Conservation (phyloP, 2,797 vertebrate genomes). For the Rhodeus uyekii region DNA sequence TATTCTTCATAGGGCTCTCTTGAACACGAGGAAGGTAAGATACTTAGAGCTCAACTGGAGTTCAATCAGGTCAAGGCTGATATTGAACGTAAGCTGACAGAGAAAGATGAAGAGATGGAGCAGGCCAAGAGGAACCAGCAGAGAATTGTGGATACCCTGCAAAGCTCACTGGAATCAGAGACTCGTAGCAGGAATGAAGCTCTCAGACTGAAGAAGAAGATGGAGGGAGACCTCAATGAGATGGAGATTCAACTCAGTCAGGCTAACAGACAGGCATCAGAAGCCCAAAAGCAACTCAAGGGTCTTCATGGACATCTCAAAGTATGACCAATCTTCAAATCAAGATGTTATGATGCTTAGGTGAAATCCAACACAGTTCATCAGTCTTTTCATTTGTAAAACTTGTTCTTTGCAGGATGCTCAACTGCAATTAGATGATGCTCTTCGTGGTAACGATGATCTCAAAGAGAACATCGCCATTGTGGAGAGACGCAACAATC, state of each 20-base stretch:
- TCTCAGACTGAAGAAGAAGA: conserved; percentile 67
- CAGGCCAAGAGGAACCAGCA: conserved; percentile 81
- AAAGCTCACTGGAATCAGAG: conserved; percentile 74
- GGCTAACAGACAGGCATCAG: conserved; percentile 65
- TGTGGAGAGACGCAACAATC: conserved; percentile 82
- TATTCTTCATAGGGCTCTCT: conserved; percentile 57
- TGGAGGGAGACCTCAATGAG: conserved; percentile 82
- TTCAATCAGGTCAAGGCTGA: conserved; percentile 78
- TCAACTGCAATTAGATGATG: conserved; percentile 34
- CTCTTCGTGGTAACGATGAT: conserved; percentile 60
- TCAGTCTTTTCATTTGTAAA: neutral
- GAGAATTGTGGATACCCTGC: conserved; percentile 67
- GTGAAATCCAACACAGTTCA: neutral
- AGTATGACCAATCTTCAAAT: neutral
- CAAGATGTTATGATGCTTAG: neutral
- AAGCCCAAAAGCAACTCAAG: conserved; percentile 65
- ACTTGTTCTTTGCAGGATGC: neutral
- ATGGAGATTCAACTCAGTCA: conserved; percentile 79
- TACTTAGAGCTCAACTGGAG: conserved; percentile 71
- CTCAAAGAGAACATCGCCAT: conserved; percentile 87
- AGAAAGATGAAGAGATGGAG: conserved; percentile 84
- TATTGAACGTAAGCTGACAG: conserved; percentile 74
- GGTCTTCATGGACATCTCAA: conserved; percentile 63
- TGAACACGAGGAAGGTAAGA: conserved; percentile 75
- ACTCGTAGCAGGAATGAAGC: conserved; percentile 72